These are phyloP conservation scores for Drosophila putrida DNA, from an alignment of 2,888 invertebrate species.

Conservation along the genomic window DNA sequence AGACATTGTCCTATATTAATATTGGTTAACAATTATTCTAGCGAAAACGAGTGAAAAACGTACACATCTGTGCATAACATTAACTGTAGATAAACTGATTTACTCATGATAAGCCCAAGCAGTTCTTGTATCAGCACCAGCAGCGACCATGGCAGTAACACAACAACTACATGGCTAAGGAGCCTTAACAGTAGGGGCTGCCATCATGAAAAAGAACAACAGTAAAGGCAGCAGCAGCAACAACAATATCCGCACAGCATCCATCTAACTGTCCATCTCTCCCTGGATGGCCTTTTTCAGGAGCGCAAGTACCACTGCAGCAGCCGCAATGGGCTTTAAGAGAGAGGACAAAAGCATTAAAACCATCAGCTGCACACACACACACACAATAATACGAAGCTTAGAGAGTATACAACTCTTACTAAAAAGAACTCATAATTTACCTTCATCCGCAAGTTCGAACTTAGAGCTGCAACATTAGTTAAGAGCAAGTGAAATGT, in stretches of 20 bases:
- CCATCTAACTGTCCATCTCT: conserved; percentile 74
- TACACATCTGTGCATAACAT: conserved; percentile 59
- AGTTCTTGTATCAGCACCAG: conserved; percentile 61
- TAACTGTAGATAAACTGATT: conserved; percentile 74
- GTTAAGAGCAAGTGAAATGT: conserved; percentile 23
- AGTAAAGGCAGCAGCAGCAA: conserved; percentile 20
- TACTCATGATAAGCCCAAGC: conserved; percentile 67
- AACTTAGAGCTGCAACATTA: conserved; percentile 3
- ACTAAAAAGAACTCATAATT: conserved; percentile 10
- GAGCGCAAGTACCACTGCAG: conserved; percentile 38
- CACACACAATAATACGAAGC: neutral
- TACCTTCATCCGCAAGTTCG: neutral
- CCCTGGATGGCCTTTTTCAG: conserved; percentile 47
- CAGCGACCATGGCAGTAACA: conserved; percentile 31
- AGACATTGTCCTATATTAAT: conserved; percentile 17
- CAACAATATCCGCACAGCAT: conserved; percentile 22
- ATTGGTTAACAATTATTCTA: conserved; percentile 25
- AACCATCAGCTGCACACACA: conserved; percentile 12
- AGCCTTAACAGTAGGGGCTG: conserved; percentile 34
- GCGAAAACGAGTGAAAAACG: conserved; percentile 12
- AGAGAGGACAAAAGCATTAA: conserved; percentile 48
- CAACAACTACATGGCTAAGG: conserved; percentile 31
- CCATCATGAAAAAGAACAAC: conserved; percentile 39
- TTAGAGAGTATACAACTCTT: conserved; percentile 25
- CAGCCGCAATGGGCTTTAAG: conserved; percentile 45